A percentile compares a stretch with the other conserved stretches of the same genome.
These are phyloP conservation scores for Zaprionus kolodkinae DNA, from an alignment of 1,140 invertebrate species.

Conservation along the genomic window DNA sequence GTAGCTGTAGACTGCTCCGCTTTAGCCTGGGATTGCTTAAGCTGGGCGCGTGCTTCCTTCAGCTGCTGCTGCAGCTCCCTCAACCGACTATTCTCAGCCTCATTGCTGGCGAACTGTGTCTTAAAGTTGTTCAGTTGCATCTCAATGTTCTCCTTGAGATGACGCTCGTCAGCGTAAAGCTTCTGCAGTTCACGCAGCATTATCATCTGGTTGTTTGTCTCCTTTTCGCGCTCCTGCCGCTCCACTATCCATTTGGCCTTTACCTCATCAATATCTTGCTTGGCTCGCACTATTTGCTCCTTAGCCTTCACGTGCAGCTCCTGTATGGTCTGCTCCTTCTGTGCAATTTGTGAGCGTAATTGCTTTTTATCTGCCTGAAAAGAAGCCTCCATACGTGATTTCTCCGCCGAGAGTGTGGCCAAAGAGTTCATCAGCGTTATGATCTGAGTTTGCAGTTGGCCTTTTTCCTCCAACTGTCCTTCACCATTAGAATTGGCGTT, in stretches of 20 bases:
- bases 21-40: conserved; percentile 86
- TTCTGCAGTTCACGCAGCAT: conserved; percentile 89
- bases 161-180: conserved; percentile 87
- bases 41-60: conserved; percentile 87
- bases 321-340: conserved; percentile 88
- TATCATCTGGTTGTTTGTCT: conserved; percentile 89
- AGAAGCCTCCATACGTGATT: conserved; percentile 92
- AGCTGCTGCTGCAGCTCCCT: conserved; percentile 87
- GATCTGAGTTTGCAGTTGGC: conserved; percentile 85
- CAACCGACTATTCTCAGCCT: conserved; percentile 63
- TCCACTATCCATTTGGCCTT: conserved; percentile 90
- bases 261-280: conserved; percentile 87
- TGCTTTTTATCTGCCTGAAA: conserved; percentile 92
- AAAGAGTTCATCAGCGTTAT: conserved; percentile 90
- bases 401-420: conserved; percentile 92
- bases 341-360: conserved; percentile 88
- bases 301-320: conserved; percentile 87
- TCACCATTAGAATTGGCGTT: conserved; percentile 1
- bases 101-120: conserved; percentile 81
- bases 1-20: conserved; percentile 32
- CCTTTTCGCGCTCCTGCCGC: conserved; percentile 91
- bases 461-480: conserved; percentile 47
- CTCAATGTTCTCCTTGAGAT: conserved; percentile 87
- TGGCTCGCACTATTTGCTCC: conserved; percentile 85
- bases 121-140: conserved; percentile 85